Evolutionary conservation across 2,113 vertebrate species (phyloP).

Genomic region (Cyanoderma ruficeps): DNA sequence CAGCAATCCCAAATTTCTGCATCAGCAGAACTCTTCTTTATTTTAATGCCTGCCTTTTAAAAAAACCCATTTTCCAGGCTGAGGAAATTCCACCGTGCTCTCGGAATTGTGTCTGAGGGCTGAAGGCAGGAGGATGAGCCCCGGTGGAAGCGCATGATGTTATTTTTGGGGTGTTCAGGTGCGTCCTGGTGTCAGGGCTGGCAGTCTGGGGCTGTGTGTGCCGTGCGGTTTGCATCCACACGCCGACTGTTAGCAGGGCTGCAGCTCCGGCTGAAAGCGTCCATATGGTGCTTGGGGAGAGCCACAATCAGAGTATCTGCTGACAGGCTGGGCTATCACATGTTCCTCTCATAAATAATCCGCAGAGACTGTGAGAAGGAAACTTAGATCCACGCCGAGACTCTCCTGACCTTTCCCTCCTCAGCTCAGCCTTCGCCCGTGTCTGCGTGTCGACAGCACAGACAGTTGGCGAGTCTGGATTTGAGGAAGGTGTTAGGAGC

Average conservation of each 20-base stretch:
- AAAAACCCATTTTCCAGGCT: background rate
- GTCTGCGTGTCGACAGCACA: constrained; percentile 43
- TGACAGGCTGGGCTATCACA: constrained; percentile 67
- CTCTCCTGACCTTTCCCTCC: constrained; percentile 33
- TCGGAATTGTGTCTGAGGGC: background rate
- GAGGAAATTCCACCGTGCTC: background rate
- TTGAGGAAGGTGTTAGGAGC: constrained; percentile 55
- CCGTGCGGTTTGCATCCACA: background rate
- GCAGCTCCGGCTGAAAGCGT: constrained; percentile 59
- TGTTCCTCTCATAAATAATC: constrained; percentile 65
- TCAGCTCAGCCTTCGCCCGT: background rate
- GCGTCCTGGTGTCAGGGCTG: background rate
- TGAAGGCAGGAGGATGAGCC: background rate
- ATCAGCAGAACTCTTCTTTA: background rate
- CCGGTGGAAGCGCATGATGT: accelerated
- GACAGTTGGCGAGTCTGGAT: constrained; percentile 58
- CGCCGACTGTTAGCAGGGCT: constrained; percentile 39
- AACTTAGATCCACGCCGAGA: constrained; percentile 25
- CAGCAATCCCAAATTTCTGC: background rate
- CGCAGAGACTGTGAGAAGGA: constrained; percentile 55
- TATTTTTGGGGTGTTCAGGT: background rate
- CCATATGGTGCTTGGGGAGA: constrained; percentile 63
- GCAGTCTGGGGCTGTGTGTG: background rate
- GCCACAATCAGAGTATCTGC: constrained; percentile 64
- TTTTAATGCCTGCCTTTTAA: background rate